A percentile compares a stretch with the other conserved stretches of the same genome.
These are phyloP conservation scores for Phyllotreta striolata DNA, from an alignment of 2,888 invertebrate genomes.

Conservation along the genomic window DNA sequence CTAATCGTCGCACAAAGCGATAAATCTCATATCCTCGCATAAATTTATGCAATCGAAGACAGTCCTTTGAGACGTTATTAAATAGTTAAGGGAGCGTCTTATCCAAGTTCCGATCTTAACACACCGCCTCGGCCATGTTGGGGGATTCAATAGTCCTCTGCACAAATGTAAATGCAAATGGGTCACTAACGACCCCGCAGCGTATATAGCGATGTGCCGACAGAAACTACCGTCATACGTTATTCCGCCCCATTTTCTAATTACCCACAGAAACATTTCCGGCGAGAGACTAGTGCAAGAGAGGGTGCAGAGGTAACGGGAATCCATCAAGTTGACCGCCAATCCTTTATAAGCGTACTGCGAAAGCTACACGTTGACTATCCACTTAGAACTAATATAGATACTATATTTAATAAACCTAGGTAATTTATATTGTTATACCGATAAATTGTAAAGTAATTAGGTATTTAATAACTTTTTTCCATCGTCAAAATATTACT, in stretches of 20 bases:
- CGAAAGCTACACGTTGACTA: no score
- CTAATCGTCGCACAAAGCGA: conserved; percentile 2
- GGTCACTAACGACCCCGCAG: conserved; percentile 52
- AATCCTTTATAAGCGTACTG: conserved; percentile 11
- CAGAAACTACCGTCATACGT: conserved; percentile 39
- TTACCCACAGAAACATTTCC: conserved; percentile 42
- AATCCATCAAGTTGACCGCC: conserved; percentile 24
- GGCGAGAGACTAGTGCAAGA: conserved; percentile 1
- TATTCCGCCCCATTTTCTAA: conserved; percentile 44
- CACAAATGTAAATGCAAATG: conserved; percentile 59
- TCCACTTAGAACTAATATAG: no score
- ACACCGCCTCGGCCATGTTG: conserved; percentile 57
- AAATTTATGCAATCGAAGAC: conserved; percentile 47
- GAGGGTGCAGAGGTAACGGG: conserved; percentile 15
- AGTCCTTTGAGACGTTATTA: conserved; percentile 53
- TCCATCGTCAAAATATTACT: no score
- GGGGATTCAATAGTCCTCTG: conserved; percentile 54
- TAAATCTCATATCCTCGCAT: conserved; percentile 30
- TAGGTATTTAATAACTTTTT: no score
- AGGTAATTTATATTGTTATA: no score
- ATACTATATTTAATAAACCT: no score
- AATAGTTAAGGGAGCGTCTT: conserved; percentile 55
- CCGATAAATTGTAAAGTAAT: no score
- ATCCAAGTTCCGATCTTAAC: conserved; percentile 55
- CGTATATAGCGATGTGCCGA: conserved; percentile 43